Evolutionary conservation across 1,140 invertebrate genomes (phyloP), one percentile per base, ranked within the genome.

Genomic region (Sitophilus oryzae): DNA sequence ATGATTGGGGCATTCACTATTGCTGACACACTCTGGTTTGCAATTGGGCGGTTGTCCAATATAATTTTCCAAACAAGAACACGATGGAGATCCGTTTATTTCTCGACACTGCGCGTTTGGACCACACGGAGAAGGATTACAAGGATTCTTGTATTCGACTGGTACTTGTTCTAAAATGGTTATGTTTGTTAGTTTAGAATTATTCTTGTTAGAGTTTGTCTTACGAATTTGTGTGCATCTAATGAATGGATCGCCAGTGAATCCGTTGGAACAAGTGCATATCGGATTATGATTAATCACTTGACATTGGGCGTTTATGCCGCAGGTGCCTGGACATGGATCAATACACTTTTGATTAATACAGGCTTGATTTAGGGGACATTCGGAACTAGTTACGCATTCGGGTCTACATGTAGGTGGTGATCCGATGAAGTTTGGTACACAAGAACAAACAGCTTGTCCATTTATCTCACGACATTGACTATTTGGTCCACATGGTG

Each of bases 51-150:
- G 79, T 9, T 63, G 67, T 52, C 79, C 79, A 40, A 77, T 65
- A 60, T 68, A 79, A 34, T 69, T 74, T 21, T 72, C 64, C 15
- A 79, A 59, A 60, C 82, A 84, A n/a, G 79, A 79, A 61, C 82
- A 84, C 1, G 80, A 79, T 5, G 82, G 79, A 45, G 78, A 73
- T 48, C 77, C 77, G 43, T 81, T 78, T 37, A 78, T 71, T 52
- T 80, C 71, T 58, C 79, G 75, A 66, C 88, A 91, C 63, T 85
- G 74, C 3, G 83, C 77, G 64, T 84, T 77, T 15, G 80, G 75
- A 3, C 86, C 86, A 70, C 86, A 89, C 15, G 85, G 86, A 30
- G 82, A 82, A 30, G 86, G 85, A 9, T 82, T 71, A 68, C 86
- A 89, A 30, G 85, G 85, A 70, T 88, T 78, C 60, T 73, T 66